Evolutionary conservation across 2,797 vertebrate species (phyloP).

Genomic region (Oreochromis grahami): DNA sequence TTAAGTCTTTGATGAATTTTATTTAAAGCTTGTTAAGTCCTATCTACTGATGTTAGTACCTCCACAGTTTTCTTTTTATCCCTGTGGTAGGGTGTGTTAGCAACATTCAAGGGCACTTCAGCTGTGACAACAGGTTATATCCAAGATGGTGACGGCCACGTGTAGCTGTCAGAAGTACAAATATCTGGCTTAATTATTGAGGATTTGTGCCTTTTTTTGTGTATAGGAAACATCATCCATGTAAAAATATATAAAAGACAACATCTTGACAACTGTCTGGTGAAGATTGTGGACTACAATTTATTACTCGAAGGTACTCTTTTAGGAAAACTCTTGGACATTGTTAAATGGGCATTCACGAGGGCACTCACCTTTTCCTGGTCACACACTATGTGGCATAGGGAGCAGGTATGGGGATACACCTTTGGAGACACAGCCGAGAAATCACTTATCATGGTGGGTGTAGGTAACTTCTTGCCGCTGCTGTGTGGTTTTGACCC

Average conservation of each 20-base stretch:
- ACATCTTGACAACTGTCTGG: background rate
- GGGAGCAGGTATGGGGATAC: constrained; percentile 93
- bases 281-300: background rate
- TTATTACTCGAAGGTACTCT: background rate
- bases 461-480: constrained; percentile 82
- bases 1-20: background rate
- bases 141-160: background rate
- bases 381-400: constrained; percentile 91
- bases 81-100: background rate
- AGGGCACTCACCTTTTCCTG: constrained; percentile 88
- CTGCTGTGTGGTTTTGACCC: constrained; percentile 40
- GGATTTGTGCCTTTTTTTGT: background rate
- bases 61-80: background rate
- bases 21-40: background rate
- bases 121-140: background rate
- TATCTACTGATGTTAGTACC: background rate
- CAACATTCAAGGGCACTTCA: background rate
- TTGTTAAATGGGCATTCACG: constrained; percentile 4
- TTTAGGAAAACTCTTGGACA: constrained; percentile 9
- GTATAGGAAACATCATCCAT: background rate
- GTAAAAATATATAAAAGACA: background rate
- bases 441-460: constrained; percentile 93
- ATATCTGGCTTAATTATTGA: background rate
- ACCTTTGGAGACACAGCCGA: constrained; percentile 86
- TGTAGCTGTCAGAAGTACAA: background rate